Base-by-base conservation (phyloP, 1,140 invertebrate species). In the Drosophila athabasca region DNA sequence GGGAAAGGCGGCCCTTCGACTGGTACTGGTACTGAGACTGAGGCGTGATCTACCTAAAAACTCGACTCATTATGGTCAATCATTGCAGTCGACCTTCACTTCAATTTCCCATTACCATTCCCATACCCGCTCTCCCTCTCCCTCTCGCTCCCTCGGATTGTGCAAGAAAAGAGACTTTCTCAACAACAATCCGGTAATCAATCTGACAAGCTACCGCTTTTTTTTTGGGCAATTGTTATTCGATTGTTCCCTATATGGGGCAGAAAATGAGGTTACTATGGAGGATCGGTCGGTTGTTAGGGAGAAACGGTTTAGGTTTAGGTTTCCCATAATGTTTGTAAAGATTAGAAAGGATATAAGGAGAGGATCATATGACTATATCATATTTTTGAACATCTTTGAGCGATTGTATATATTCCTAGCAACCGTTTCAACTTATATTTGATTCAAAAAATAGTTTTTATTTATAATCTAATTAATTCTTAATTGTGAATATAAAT, bases 1-100 rank as follows among this genome's bases (percentile, higher is more conserved):
- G 54, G 55, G 61, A 31, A 53, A n/a, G 61, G 26, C 19, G 9
- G 22, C 51, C n/a, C n/a, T n/a, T n/a, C n/a, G n/a, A n/a, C n/a
- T 70, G 35, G 31, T 19, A 44, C n/a, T 70, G 35, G 31, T 19
- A 44, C 24, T 26, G 51, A n/a, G 58, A 79, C 45, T 59, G 35
- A 51, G 81, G 77, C 77, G 77, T 87, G 81, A 77, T 84, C 82
- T 85, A 84, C 77, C 81, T 81, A 67, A 85, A 79, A 85, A 60
- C 65, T 69, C 77, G 29, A 53, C 64, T 81, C 82, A 84, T 84
- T 87, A 81, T 62, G 81, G 57, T 70, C 79, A 65, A 77, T 50
- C 53, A 70, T 66, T 59, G 68, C 51, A 64, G 59, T 75, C 70
- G 48, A 41, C 51, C 46, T 52, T 39, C 35, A 11, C 35, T 13